Evolutionary conservation across 2,113 vertebrate genomes (phyloP).

Genomic region (Urocynchramus pylzowi): DNA sequence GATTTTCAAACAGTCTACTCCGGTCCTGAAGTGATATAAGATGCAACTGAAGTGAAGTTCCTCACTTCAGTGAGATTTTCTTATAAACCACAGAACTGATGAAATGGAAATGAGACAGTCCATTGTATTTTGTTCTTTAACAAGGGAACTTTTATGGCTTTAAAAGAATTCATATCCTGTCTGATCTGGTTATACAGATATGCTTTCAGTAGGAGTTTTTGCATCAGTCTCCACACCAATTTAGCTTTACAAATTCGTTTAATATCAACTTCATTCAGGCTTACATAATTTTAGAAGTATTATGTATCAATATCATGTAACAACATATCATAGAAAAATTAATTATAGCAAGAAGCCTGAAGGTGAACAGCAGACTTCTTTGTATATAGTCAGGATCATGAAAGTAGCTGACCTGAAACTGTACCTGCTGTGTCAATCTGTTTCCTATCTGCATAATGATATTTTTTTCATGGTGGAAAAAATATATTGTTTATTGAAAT

Average conservation of each 20-base stretch:
- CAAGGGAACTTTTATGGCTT: not conserved
- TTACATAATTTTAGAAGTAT: not conserved
- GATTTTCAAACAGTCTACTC: not conserved
- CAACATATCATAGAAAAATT: not conserved
- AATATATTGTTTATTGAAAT: not conserved
- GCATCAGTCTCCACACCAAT: not conserved
- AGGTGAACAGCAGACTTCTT: not conserved
- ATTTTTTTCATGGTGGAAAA: not conserved
- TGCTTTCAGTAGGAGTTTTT: not conserved
- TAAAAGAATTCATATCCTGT: not conserved
- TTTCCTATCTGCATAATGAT: not conserved
- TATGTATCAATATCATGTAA: not conserved
- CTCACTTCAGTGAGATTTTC: not conserved
- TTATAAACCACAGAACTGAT: not conserved
- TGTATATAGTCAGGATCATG: not conserved
- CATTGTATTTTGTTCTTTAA: not conserved
- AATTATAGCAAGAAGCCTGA: not conserved
- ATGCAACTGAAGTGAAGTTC: not conserved
- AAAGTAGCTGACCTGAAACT: not conserved
- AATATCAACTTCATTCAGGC: not conserved
- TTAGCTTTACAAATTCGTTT: not conserved
- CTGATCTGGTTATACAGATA: not conserved
- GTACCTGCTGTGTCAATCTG: not conserved
- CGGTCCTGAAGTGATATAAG: not conserved
- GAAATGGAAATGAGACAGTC: not conserved